A percentile compares a stretch with the other conserved stretches of the same genome.
phyloP scores from a whole-genome alignment of 1,140 invertebrate species.

The Drosophila prosaltans region DNA sequence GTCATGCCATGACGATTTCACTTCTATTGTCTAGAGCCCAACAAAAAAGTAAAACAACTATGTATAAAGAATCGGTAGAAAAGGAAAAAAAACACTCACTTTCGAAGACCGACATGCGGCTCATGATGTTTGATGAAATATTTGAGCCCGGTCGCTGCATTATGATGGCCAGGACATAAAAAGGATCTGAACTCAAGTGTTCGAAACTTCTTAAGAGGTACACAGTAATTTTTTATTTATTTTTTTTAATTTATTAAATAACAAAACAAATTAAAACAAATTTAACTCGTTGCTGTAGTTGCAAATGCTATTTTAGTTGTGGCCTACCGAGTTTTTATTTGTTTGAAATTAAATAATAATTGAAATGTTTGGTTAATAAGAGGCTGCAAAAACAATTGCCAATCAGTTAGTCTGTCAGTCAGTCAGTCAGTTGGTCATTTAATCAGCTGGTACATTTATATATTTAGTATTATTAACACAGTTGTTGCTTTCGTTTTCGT shows the following conservation, averaged over 20 bases:
- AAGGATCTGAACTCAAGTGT: background rate
- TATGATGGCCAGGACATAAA: constrained; percentile 28
- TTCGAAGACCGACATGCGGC: constrained; percentile 77
- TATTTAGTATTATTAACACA: constrained; percentile 18
- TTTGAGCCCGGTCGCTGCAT: constrained; percentile 72
- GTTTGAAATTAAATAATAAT: too few species aligned
- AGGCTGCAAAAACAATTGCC: too few species aligned
- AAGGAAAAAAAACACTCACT: constrained; percentile 56
- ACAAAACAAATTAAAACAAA: background rate
- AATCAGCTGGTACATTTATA: background rate
- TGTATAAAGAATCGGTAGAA: background rate
- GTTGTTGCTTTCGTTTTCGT: constrained; percentile 39
- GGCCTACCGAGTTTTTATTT: constrained; percentile 2
- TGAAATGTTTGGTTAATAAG: too few species aligned
- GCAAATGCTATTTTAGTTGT: background rate
- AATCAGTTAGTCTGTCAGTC: background rate
- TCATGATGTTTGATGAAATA: constrained; percentile 74
- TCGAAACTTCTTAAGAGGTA: background rate
- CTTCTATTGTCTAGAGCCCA: constrained; percentile 4
- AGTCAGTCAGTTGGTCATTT: background rate
- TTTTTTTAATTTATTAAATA: background rate
- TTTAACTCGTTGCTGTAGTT: background rate
- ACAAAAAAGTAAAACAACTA: background rate
- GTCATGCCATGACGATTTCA: constrained; percentile 11
- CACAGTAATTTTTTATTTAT: background rate